Evolutionary conservation across 2,888 invertebrate species (phyloP), one percentile per base, ranked within the genome.

Genomic region (Dicranocentrus wangi): DNA sequence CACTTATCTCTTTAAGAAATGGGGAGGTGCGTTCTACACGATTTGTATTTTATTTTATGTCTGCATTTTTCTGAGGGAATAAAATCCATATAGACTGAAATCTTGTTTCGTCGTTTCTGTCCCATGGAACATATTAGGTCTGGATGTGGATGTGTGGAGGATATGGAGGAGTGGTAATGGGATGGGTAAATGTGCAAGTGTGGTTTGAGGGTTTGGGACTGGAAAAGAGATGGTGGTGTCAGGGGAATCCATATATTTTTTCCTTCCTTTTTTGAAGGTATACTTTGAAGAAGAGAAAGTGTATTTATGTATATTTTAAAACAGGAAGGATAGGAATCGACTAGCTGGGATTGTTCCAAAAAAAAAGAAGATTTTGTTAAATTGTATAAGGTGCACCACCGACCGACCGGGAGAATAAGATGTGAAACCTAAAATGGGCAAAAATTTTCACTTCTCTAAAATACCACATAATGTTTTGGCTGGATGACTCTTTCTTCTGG

Each of bases 31-130:
- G 78, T 78, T 78, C 70, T 70, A 78, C 77, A 70, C 78, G 78
- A 78, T 78, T 70, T 78, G 78, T 70, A 78, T 78, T 78, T 78
- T 78, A 78, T 78, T 60, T 69, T 77, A 77, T 76, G 75, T 76
- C 66, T 65, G 53, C 65, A 73, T 73, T 66, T 60, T 66, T 60
- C 43, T 65, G n/a, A 53, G 28, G n/a, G 42, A 55, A 66, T 55
- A 27, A 43, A 42, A 43, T 76, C 58, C 42, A 47, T 17, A 15
- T 55, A 39, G 39, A 39, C 39, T 39, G 13, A 19, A 15, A 58
- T 23, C 25, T 21, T 53, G 2, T 25, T 53, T 63, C 19, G 28
- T 39, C 39, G 27, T 32, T 8, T 17, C 27, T 72, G 72, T 72
- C 72, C 72, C 72, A 72, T 51, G 72, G 25, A 60, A 43, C 61